Conservation (phyloP, 2,888 invertebrate genomes). For the Actias luna region DNA sequence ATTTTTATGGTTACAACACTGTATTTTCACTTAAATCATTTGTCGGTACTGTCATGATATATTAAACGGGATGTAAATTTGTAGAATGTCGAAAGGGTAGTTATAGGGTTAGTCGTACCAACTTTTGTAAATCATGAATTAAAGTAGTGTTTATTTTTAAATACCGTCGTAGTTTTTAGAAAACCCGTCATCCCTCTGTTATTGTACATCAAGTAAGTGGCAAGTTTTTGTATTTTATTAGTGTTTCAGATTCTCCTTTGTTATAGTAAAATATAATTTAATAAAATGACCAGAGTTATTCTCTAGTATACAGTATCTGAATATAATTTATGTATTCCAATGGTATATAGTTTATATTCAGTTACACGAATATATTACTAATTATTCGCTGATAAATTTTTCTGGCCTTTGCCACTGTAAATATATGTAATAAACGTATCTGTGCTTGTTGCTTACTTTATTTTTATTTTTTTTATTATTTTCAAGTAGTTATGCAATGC, state of each 20-base stretch:
- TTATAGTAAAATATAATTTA: not conserved
- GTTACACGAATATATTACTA: not conserved
- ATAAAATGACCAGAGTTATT: too few species aligned
- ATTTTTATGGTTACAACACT: too few species aligned
- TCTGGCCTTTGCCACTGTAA: not conserved
- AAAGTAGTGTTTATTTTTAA: not conserved
- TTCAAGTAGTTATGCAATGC: too few species aligned
- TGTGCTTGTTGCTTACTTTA: too few species aligned
- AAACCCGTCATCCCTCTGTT: not conserved
- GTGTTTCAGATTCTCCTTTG: not conserved
- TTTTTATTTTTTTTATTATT: too few species aligned
- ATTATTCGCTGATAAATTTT: not conserved
- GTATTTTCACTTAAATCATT: too few species aligned
- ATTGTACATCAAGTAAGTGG: constrained; percentile 14
- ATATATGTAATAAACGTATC: not conserved
- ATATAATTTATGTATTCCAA: not conserved
- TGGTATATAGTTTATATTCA: not conserved
- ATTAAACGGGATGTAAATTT: too few species aligned
- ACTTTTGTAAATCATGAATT: not conserved
- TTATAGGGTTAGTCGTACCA: not conserved
- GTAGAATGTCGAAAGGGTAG: not conserved
- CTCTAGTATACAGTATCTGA: too few species aligned
- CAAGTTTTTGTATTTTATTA: not conserved
- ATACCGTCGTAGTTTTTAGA: not conserved
- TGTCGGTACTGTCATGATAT: too few species aligned